Evolutionary conservation across 2,113 vertebrate species (phyloP).

Genomic region (Zosterops hypoxanthus): DNA sequence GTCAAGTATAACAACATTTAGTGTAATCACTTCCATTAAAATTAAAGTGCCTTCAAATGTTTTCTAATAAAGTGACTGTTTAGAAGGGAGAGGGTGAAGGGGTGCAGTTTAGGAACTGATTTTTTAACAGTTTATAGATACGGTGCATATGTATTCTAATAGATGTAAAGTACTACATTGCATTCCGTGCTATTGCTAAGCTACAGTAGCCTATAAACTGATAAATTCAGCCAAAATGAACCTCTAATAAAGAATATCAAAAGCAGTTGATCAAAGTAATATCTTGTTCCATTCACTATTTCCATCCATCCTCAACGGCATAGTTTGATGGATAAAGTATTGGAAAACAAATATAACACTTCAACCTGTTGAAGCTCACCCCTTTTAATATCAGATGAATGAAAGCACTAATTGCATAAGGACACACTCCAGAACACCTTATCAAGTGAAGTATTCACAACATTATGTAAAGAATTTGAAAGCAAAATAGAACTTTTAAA

Average conservation of each 20-base stretch:
- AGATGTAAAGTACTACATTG: slow-evolving; percentile 52
- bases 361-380: slow-evolving; percentile 5
- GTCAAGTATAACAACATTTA: background rate
- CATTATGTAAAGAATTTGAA: slow-evolving; percentile 10
- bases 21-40: slow-evolving; percentile 6
- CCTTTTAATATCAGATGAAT: background rate
- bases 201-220: slow-evolving; percentile 43
- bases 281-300: background rate
- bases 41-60: slow-evolving; percentile 30
- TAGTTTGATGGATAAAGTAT: background rate
- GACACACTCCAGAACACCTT: background rate
- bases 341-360: background rate
- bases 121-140: slow-evolving; percentile 40
- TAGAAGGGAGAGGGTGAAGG: background rate
- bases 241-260: slow-evolving; percentile 35
- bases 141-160: slow-evolving; percentile 20
- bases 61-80: slow-evolving; percentile 19
- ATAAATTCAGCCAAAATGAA: slow-evolving; percentile 54
- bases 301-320: background rate
- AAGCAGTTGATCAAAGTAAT: slow-evolving; percentile 30
- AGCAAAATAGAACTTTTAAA: slow-evolving; percentile 40
- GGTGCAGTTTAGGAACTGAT: background rate
- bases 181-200: slow-evolving; percentile 58
- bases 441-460: background rate
- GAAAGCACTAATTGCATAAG: slow-evolving; percentile 17